Percentiles rank a stretch among this genome's conserved stretches.
Evolutionary conservation across 2,888 invertebrate species (phyloP).

Genomic region (Oscheius sp.): DNA sequence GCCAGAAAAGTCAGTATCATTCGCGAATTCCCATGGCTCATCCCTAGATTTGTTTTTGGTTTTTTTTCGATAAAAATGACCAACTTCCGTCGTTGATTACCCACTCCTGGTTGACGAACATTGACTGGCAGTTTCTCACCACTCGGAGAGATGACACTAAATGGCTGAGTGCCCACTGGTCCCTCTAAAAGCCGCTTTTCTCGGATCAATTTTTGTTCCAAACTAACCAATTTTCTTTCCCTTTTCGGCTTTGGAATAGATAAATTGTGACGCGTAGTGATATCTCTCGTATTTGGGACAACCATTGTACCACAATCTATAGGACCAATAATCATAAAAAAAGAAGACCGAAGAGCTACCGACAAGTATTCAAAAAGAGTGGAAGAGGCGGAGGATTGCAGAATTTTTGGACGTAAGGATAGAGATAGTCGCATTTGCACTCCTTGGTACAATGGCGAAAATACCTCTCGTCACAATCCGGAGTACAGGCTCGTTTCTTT

Average conservation of each 20-base stretch:
- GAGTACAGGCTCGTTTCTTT: conserved; percentile 48
- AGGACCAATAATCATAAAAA: neutral
- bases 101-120: conserved; percentile 30
- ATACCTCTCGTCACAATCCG: conserved; percentile 56
- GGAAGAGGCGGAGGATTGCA: conserved; percentile 66
- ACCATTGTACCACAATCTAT: conserved; percentile 59
- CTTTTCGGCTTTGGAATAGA: conserved; percentile 65
- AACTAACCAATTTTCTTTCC: conserved; percentile 57
- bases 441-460: conserved; percentile 46
- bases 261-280: conserved; percentile 64
- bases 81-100: conserved; percentile 11
- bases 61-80: neutral
- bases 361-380: conserved; percentile 62
- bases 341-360: conserved; percentile 22
- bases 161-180: conserved; percentile 38
- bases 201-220: neutral
- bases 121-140: conserved; percentile 45
- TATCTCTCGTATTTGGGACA: conserved; percentile 64
- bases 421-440: conserved; percentile 63
- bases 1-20: neutral
- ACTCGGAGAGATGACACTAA: conserved; percentile 43
- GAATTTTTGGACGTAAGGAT: conserved; percentile 62
- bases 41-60: conserved; percentile 4
- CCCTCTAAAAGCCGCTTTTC: conserved; percentile 44
- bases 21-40: conserved; percentile 6